A percentile compares a stretch with the other conserved stretches of the same genome.
These are phyloP conservation scores for Stichopus chloronotus DNA, from an alignment of 35 echinoderm and acorn worm genomes.

Conservation along the genomic window DNA sequence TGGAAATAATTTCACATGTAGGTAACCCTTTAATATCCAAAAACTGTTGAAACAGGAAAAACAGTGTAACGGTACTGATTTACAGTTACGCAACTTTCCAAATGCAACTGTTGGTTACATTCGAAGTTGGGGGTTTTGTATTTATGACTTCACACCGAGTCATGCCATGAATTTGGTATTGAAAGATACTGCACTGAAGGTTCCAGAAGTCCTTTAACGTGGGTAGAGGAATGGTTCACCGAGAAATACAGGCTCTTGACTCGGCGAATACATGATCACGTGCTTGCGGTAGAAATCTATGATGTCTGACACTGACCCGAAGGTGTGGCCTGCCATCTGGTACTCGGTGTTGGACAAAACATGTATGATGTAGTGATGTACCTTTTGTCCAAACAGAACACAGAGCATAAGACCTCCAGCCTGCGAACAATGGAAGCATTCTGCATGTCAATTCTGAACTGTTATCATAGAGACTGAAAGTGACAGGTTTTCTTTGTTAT, in stretches of 20 bases:
- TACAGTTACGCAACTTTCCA: no score
- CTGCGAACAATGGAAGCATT: conserved; percentile 54
- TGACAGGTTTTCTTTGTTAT: no score
- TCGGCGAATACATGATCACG: conserved; percentile 92
- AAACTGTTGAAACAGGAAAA: no score
- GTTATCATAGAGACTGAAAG: background rate
- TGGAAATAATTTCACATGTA: no score
- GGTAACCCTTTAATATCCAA: no score
- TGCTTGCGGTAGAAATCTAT: conserved; percentile 93
- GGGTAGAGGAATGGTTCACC: conserved; percentile 82
- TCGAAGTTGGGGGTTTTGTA: no score
- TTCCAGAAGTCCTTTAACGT: background rate
- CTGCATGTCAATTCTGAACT: background rate
- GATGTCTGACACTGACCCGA: conserved; percentile 84
- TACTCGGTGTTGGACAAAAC: conserved; percentile 70
- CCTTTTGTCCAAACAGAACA: conserved; percentile 84
- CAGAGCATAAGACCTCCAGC: conserved; percentile 93
- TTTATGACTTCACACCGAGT: no score
- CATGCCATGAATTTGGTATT: no score
- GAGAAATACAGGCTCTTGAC: conserved; percentile 82
- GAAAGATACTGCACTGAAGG: no score
- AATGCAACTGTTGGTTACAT: no score
- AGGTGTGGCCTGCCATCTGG: conserved; percentile 89
- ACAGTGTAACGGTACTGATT: no score
- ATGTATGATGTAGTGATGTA: conserved; percentile 95